Evolutionary conservation across 2,888 invertebrate species (phyloP).

Genomic region (Drosophila gaucha): DNA sequence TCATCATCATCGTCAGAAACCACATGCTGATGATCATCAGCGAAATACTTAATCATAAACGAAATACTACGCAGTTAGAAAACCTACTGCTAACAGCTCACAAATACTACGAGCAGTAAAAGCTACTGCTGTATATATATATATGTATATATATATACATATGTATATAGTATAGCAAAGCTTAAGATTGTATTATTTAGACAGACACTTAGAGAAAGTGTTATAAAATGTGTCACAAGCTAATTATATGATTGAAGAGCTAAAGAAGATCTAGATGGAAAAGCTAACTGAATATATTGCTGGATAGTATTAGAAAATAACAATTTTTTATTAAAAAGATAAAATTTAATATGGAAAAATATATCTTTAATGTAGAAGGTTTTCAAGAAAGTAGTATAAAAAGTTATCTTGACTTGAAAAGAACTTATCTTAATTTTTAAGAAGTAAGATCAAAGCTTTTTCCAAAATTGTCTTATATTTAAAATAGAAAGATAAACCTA

Average conservation of each 20-base stretch:
- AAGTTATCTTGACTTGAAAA: too few relatives aligned
- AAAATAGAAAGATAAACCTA: too few relatives aligned
- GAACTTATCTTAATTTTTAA: too few relatives aligned
- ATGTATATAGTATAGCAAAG: too few relatives aligned
- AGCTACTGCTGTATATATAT: constrained; percentile 22
- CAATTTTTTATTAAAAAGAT: background rate
- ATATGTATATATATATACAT: too few relatives aligned
- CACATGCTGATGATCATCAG: constrained; percentile 18
- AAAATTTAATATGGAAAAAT: background rate
- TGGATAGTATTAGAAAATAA: background rate
- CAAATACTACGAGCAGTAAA: constrained; percentile 14
- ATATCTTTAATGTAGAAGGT: too few relatives aligned
- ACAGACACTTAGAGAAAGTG: background rate
- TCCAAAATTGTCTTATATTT: too few relatives aligned
- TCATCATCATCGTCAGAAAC: constrained; percentile 33
- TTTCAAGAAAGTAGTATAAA: too few relatives aligned
- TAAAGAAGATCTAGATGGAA: background rate
- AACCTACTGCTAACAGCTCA: constrained; percentile 20
- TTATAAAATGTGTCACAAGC: background rate
- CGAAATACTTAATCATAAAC: constrained; percentile 33
- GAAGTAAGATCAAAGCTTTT: too few relatives aligned
- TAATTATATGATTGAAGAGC: background rate
- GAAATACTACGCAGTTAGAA: constrained; percentile 66
- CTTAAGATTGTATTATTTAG: background rate
- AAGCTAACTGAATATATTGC: background rate